A percentile compares a stretch with the other conserved stretches of the same genome.
Conservation (phyloP, 2,888 invertebrate genomes). For the Phortica magna region DNA sequence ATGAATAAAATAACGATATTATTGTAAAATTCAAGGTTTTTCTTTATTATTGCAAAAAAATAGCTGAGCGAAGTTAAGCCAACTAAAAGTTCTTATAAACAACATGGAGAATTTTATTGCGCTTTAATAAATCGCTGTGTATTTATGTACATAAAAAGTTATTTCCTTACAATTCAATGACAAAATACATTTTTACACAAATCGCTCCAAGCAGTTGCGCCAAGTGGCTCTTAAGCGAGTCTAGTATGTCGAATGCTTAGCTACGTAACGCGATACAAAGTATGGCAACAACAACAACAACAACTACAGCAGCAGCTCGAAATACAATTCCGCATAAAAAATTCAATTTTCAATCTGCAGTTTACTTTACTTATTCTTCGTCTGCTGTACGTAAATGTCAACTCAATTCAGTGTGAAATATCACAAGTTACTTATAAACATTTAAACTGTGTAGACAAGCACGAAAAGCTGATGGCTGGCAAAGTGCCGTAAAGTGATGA, state of each 20-base stretch:
- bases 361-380: background rate
- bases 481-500: background rate
- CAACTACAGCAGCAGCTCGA: background rate
- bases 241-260: too few relatives aligned
- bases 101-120: too few relatives aligned
- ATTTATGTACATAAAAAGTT: too few relatives aligned
- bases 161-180: too few relatives aligned
- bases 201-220: too few relatives aligned
- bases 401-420: slow-evolving; percentile 44
- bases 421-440: slow-evolving; percentile 32
- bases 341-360: background rate
- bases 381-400: slow-evolving; percentile 52
- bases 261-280: too few relatives aligned
- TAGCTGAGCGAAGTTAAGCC: too few relatives aligned
- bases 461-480: slow-evolving; percentile 3
- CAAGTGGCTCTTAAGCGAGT: too few relatives aligned
- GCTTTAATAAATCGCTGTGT: too few relatives aligned
- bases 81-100: too few relatives aligned
- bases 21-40: slow-evolving; percentile 7
- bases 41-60: background rate
- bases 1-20: slow-evolving; percentile 9
- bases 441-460: slow-evolving; percentile 33
- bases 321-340: slow-evolving; percentile 4
- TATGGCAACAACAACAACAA: background rate
- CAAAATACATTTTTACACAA: too few relatives aligned